Base-by-base conservation (phyloP, 1,140 invertebrate species). In the Ericerus pela region DNA sequence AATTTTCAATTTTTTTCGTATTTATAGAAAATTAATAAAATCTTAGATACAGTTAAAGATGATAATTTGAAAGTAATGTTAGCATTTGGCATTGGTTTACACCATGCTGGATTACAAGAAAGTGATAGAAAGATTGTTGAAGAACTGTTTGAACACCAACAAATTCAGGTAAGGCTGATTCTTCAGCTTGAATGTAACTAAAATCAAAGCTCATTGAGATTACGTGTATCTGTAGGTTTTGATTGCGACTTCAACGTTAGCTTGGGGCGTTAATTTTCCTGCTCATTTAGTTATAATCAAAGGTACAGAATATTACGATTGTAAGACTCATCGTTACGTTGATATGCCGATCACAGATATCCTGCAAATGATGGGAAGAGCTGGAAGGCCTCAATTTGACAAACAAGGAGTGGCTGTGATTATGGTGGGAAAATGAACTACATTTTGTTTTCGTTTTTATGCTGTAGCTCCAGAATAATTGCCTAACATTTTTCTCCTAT, bases 261-360 rank as follows among this genome's bases (percentile, higher is more conserved):
- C 96, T 1, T 99, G 96, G 96, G 96, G 96, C 51, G 94, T 99
- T 0, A 99, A 99, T 72, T 89, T 98, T 62, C 96, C 96, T 2
- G 95, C 96, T 20, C 88, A 93, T 71, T 69, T 94, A 18, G 90
- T 94, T 0, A 75, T 85, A 1, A 75, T 79, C 56, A 83, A 84
- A 66, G 90, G 90, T 47, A 99, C 96, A 1, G 96, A 99, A 71
- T 99, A 95, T 71, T 99, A 85, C 69, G 96, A 99, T 72, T 95
- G 93, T 8, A 97, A 98, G 68, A 80, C 80, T 3, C 88, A 92
- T 65, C 80, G 93, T 64, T 99, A 99, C 70, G 90, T 98, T 2
- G 96, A 99, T 64, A 99, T 99, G 84, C 96, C 96, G 1, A 96
- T 99, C 51, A 99, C 96, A 0, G 94, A 96, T 76, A 84, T 99